Evolutionary conservation across 2,797 vertebrate species (phyloP), one percentile per base, ranked within the genome.

Genomic region (Sebastiscus tertius): DNA sequence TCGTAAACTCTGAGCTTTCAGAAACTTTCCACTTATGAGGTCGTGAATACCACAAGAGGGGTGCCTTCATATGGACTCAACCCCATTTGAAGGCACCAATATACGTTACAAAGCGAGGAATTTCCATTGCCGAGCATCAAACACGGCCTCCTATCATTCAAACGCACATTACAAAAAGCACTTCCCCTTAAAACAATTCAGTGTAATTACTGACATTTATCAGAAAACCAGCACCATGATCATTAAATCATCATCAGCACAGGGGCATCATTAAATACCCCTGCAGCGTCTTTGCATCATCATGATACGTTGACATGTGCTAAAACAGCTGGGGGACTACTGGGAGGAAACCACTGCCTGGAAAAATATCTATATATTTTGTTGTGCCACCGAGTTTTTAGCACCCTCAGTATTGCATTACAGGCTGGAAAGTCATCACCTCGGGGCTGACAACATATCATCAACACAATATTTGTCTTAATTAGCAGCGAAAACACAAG

Each of bases 401-500:
- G 67, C 82, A 68, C 61, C 75, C 29, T 62, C 16, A 2, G 13
- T 82, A 34, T 68, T 71, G 72, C 46, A 64, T 77, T 84, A 74
- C 56, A 72, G 2, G 26, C 60, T 71, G 74, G 34, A 75, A 81
- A 84, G 61, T 82, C 69, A 72, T 84, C 71, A 77, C 78, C 34
- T 65, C 65, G 13, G 39, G 58, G 29, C 52, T 87, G 89, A 81
- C 59, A 79, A 26, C 77, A 46, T 46, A 52, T 31, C 72, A 84
- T 85, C 80, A 84, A 78, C 86, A 75, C 52, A 49, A 31, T 33
- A 87, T 87, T 72, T 79, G 69, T 89, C 86, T 87, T 81, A 75
- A 91, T 91, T 91, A 81, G 77, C 66, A 79, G 39, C 61, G 12
- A 24, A 71, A 88, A 76, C 58, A 72, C 39, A 69, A 63, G 26